Evolutionary conservation across 1,140 invertebrate species (phyloP).

Genomic region (Colletes gigas): DNA sequence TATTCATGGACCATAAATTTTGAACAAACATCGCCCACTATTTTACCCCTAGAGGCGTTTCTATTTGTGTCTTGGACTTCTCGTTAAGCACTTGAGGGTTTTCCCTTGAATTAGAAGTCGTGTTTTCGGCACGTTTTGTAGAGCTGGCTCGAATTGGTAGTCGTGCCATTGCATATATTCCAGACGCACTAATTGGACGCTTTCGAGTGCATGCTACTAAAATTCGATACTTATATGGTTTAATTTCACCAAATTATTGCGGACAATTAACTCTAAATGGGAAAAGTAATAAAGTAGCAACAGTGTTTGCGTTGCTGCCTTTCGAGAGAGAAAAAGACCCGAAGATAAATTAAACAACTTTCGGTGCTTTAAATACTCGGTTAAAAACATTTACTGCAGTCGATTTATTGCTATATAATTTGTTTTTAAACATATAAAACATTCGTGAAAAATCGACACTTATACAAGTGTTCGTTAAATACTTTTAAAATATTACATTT

Average conservation of each 20-base stretch:
- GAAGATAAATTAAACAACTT: too few species aligned
- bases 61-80: constrained; percentile 26
- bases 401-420: too few species aligned
- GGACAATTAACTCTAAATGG: background rate
- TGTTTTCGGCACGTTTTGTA: background rate
- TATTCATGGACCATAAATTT: constrained; percentile 50
- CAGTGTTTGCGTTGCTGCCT: background rate
- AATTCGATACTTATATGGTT: background rate
- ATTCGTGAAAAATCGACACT: too few species aligned
- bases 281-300: background rate
- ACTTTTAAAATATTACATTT: too few species aligned
- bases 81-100: background rate
- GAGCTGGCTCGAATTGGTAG: background rate
- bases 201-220: background rate
- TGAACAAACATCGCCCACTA: background rate
- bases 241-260: background rate
- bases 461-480: too few species aligned
- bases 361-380: too few species aligned
- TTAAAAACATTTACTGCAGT: too few species aligned
- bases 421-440: too few species aligned
- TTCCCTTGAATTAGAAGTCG: background rate
- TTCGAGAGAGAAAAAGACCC: background rate
- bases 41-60: constrained; percentile 23
- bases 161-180: background rate
- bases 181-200: background rate